These are phyloP conservation scores for Hylaea fasciaria DNA, from an alignment of 2,888 invertebrate genomes.

Conservation along the genomic window DNA sequence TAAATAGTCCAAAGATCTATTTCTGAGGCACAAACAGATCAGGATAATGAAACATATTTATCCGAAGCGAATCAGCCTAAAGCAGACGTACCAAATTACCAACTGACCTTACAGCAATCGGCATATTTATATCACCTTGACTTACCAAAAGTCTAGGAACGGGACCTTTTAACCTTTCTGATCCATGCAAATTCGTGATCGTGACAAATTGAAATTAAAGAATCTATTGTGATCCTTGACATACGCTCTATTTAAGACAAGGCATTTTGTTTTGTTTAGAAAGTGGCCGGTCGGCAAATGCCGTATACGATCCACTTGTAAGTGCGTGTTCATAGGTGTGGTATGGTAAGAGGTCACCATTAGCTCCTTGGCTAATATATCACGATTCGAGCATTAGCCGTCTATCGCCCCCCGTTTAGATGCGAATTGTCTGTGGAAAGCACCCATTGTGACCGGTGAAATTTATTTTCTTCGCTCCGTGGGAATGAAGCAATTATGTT, in stretches of 20 bases:
- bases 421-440: constrained; percentile 71
- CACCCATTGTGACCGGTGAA: constrained; percentile 73
- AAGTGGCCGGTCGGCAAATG: constrained; percentile 48
- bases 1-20: constrained; percentile 7
- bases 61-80: constrained; percentile 34
- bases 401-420: constrained; percentile 71
- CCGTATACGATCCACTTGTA: constrained; percentile 32
- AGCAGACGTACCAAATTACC: constrained; percentile 29
- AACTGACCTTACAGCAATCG: constrained; percentile 37
- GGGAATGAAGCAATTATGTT: constrained; percentile 75
- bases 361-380: constrained; percentile 70
- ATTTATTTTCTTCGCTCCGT: constrained; percentile 73
- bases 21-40: constrained; percentile 1
- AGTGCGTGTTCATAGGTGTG: constrained; percentile 54
- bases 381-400: constrained; percentile 73
- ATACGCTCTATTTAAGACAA: constrained; percentile 72
- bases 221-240: constrained; percentile 74
- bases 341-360: constrained; percentile 63
- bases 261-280: constrained; percentile 64
- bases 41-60: constrained; percentile 18
- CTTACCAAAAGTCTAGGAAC: constrained; percentile 54
- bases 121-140: constrained; percentile 54
- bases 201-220: constrained; percentile 76
- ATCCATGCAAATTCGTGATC: constrained; percentile 67
- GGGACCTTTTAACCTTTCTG: constrained; percentile 61